These are phyloP conservation scores for Crocidura indochinensis DNA, from an alignment of 2,797 vertebrate genomes.

Conservation along the genomic window DNA sequence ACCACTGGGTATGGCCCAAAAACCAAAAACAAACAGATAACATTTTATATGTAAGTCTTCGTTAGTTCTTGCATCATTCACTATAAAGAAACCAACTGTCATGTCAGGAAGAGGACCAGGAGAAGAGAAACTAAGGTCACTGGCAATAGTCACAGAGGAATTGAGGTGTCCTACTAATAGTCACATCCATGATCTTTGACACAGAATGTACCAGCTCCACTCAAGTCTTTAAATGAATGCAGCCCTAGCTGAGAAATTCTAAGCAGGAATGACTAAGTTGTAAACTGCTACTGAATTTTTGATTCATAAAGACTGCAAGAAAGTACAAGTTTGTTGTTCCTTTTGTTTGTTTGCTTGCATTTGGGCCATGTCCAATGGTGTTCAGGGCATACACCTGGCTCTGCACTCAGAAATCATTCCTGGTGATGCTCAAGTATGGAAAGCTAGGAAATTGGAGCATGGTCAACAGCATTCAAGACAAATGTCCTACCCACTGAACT, in stretches of 20 bases:
- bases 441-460: too few species aligned
- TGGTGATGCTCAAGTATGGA: too few species aligned
- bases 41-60: background rate
- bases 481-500: too few species aligned
- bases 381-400: too few species aligned
- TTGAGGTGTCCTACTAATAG: conserved; percentile 34
- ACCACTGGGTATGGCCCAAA: too few species aligned
- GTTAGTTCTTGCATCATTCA: conserved; percentile 54
- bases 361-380: too few species aligned
- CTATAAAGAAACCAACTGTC: conserved; percentile 34
- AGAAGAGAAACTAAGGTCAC: conserved; percentile 3
- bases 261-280: conserved; percentile 28
- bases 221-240: conserved; percentile 32
- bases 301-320: background rate
- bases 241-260: background rate
- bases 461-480: too few species aligned
- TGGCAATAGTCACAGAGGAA: conserved; percentile 22
- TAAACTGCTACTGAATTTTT: too few species aligned
- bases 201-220: conserved; percentile 30
- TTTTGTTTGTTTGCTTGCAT: too few species aligned
- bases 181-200: conserved; percentile 38
- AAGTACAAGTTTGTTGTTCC: conserved; percentile 34
- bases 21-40: too few species aligned
- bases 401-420: too few species aligned
- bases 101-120: conserved; percentile 14